Conservation (phyloP, 2,797 vertebrate genomes). For the Gadopsis bispinosus region DNA sequence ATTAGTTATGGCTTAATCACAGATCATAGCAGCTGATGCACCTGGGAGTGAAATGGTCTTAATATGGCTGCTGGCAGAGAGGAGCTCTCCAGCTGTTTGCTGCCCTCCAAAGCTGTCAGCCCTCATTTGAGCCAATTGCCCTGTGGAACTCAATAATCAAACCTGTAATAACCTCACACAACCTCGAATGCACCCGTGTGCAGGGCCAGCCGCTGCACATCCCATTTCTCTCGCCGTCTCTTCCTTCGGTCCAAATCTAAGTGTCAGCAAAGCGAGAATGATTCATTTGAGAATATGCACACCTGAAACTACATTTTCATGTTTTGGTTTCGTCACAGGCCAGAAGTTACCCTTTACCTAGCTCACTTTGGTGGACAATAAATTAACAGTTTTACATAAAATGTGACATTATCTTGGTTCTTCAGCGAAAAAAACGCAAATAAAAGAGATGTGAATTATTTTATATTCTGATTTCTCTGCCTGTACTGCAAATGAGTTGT, state of each 20-base stretch:
- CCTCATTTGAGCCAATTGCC: conserved; percentile 84
- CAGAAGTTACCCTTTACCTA: conserved; percentile 20
- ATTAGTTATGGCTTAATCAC: conserved; percentile 84
- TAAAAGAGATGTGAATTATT: conserved; percentile 6
- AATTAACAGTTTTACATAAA: conserved; percentile 37
- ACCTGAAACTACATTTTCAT: conserved; percentile 37
- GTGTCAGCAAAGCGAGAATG: conserved; percentile 48
- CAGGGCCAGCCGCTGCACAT: conserved; percentile 43
- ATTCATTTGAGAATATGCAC: conserved; percentile 52
- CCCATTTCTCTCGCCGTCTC: conserved; percentile 32
- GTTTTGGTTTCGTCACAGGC: conserved; percentile 15
- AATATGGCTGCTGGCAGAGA: conserved; percentile 82
- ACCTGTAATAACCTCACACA: conserved; percentile 81
- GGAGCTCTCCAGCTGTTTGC: conserved; percentile 84
- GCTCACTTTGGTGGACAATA: neutral
- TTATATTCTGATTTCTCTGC: conserved; percentile 39
- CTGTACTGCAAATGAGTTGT: conserved; percentile 22
- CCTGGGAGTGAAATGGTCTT: conserved; percentile 81
- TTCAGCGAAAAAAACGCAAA: neutral
- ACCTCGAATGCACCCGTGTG: conserved; percentile 59
- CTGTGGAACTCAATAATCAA: conserved; percentile 83
- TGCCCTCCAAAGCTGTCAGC: conserved; percentile 82
- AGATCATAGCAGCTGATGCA: conserved; percentile 82
- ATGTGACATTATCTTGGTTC: conserved; percentile 19
- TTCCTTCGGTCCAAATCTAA: conserved; percentile 44